Percentiles rank a stretch among this genome's conserved stretches.
Conservation (phyloP, 1,140 invertebrate species). For the Tribolium castaneum region DNA sequence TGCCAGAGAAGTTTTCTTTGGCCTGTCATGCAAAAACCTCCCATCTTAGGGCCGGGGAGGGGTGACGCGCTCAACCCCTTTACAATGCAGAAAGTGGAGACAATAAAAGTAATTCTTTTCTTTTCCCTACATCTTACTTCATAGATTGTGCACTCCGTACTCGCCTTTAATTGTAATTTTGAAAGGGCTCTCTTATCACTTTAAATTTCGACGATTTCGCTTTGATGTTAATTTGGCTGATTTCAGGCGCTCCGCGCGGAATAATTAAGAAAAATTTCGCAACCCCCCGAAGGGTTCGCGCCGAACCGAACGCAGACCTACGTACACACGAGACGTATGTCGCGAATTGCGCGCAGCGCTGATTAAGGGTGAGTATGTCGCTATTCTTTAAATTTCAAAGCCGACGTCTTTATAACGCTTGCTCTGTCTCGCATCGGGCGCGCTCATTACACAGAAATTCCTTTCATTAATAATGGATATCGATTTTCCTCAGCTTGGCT, state of each 20-base stretch:
- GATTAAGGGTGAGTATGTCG: constrained; percentile 48
- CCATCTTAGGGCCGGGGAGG: constrained; percentile 32
- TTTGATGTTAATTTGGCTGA: constrained; percentile 44
- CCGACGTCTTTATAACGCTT: background rate
- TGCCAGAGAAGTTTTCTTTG: constrained; percentile 56
- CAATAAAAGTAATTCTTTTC: constrained; percentile 59
- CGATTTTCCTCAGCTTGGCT: background rate
- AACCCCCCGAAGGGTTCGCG: background rate
- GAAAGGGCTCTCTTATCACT: constrained; percentile 49
- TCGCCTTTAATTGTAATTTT: constrained; percentile 52
- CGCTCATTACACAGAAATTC: constrained; percentile 10
- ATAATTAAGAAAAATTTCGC: constrained; percentile 14
- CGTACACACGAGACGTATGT: background rate
- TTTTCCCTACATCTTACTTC: constrained; percentile 52
- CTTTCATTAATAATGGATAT: constrained; percentile 26
- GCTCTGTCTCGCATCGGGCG: constrained; percentile 18
- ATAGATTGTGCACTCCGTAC: constrained; percentile 50
- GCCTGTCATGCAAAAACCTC: constrained; percentile 57
- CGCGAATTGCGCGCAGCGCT: background rate
- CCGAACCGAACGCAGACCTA: background rate
- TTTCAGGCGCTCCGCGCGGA: constrained; percentile 13
- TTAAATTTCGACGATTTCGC: constrained; percentile 43
- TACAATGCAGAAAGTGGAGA: constrained; percentile 54
- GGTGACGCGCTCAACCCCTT: constrained; percentile 51
- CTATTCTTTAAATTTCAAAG: constrained; percentile 45